A percentile compares a stretch with the other conserved stretches of the same genome.
These are phyloP conservation scores for Pycnonotus jocosus DNA, from an alignment of 2,113 vertebrate genomes.

Conservation along the genomic window DNA sequence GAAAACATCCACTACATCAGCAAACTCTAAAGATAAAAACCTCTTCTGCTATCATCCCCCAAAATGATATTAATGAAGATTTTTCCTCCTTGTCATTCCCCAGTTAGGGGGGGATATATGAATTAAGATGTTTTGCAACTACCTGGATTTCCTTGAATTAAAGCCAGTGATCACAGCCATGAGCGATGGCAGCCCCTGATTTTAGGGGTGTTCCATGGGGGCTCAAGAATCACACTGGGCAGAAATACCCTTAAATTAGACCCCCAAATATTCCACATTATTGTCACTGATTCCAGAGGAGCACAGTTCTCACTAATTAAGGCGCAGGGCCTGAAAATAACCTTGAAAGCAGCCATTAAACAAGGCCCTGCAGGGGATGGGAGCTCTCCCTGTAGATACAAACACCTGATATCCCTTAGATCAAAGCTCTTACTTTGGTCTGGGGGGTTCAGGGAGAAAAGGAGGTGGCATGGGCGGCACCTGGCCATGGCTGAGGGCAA, in stretches of 20 bases:
- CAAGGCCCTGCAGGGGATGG: accelerated
- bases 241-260: background rate
- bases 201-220: accelerated
- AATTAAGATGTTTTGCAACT: background rate
- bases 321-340: background rate
- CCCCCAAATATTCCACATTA: background rate
- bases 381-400: background rate
- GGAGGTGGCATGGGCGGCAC: background rate
- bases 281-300: background rate
- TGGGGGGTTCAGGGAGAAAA: background rate
- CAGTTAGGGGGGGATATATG: background rate
- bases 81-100: background rate
- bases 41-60: accelerated
- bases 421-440: background rate
- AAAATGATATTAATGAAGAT: background rate
- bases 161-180: background rate
- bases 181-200: background rate
- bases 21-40: background rate
- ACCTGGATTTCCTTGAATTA: background rate
- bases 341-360: no score
- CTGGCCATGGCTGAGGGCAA: background rate
- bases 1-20: background rate
- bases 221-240: background rate
- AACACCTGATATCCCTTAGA: background rate
- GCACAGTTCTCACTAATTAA: no score